These are phyloP conservation scores for Drosophila mimica DNA, from an alignment of 2,888 invertebrate species.

Conservation along the genomic window DNA sequence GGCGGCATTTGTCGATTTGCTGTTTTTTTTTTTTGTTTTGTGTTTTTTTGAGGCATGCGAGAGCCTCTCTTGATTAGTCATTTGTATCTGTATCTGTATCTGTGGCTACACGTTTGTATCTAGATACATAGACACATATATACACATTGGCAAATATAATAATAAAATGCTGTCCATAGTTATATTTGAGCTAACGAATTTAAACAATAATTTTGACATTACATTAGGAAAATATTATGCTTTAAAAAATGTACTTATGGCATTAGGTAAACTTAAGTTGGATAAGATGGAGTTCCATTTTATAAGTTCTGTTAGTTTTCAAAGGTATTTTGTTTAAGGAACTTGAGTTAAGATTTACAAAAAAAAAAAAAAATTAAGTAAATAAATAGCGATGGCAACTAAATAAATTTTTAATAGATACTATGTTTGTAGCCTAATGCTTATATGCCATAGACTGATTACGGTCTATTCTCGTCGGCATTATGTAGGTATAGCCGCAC, in stretches of 20 bases:
- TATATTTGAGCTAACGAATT: background rate
- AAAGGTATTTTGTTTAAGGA: background rate
- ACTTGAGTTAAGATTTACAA: background rate
- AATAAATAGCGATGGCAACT: background rate
- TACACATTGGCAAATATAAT: background rate
- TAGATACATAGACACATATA: background rate
- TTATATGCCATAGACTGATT: background rate
- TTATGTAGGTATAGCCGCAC: background rate
- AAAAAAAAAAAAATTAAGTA: too few relatives aligned
- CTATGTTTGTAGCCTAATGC: too few relatives aligned
- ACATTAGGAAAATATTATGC: background rate
- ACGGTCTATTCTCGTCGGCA: background rate
- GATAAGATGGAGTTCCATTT: background rate
- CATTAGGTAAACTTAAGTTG: background rate
- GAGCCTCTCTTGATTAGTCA: conserved; percentile 45
- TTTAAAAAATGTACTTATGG: background rate
- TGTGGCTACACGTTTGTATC: conserved; percentile 2
- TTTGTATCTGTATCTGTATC: conserved; percentile 26
- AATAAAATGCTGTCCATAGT: background rate
- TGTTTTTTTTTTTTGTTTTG: background rate
- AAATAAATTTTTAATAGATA: background rate
- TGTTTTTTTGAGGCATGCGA: conserved; percentile 12
- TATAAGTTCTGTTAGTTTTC: background rate
- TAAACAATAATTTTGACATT: background rate
- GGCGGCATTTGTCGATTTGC: conserved; percentile 36